Evolutionary conservation across 2,113 vertebrate genomes (phyloP).

Genomic region (Leptobrachium ailaonicum): DNA sequence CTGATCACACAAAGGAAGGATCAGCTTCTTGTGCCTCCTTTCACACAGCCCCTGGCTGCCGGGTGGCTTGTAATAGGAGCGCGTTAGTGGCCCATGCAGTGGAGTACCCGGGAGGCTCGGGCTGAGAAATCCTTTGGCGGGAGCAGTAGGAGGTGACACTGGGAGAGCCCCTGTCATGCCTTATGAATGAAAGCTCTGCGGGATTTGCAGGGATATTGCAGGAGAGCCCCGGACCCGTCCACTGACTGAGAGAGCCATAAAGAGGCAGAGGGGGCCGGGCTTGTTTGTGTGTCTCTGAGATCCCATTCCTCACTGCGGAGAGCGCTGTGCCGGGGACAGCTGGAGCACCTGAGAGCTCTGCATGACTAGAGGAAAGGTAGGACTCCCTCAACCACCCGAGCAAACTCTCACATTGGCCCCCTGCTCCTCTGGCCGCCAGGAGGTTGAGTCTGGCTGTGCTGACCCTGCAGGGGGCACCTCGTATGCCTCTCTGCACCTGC

Average conservation of each 20-base stretch:
- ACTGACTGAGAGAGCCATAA: background rate
- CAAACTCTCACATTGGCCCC: no score
- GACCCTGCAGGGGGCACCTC: no score
- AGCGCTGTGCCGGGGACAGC: constrained; percentile 12
- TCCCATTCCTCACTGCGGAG: background rate
- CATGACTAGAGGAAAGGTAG: constrained; percentile 43
- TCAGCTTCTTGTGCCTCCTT: constrained; percentile 2
- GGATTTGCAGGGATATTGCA: constrained; percentile 18
- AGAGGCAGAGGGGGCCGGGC: background rate
- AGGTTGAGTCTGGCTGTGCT: no score
- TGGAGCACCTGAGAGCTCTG: constrained; percentile 28
- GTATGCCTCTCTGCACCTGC: no score
- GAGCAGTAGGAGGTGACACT: background rate
- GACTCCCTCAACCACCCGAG: background rate
- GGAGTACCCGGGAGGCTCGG: background rate
- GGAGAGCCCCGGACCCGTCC: background rate
- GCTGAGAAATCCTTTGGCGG: background rate
- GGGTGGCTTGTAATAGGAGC: background rate
- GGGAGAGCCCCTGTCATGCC: constrained; percentile 25
- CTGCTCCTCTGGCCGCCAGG: no score
- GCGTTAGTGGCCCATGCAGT: no score
- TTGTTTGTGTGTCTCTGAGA: background rate
- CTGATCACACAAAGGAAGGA: constrained; percentile 40
- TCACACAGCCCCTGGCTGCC: background rate
- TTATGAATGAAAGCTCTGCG: constrained; percentile 43